Evolutionary conservation across 2,888 invertebrate genomes (phyloP), one percentile per base, ranked within the genome.

Genomic region (Camponotus fellah): DNA sequence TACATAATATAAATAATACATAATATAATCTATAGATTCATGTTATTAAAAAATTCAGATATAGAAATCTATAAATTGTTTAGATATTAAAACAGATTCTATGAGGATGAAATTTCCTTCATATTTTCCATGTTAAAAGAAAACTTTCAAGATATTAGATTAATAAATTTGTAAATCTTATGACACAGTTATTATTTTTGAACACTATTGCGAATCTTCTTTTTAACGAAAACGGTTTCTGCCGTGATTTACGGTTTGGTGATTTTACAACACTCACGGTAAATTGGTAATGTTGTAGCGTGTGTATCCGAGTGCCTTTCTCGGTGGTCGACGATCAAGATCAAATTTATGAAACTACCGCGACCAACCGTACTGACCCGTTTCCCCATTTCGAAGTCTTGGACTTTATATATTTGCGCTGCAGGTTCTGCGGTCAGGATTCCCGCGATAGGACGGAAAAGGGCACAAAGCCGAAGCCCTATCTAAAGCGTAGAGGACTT

Each of bases 281-380:
- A 82, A 46, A 82, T 9, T 17, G 49, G 37, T 49, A 80, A 26
- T 34, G 17, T 12, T 21, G 46, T 71, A 12, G 1, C 40, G 69
- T 46, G 34, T 60, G 17, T 58, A 79, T 46, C 46, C 49, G 21
- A 60, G n/a, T 34, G 58, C 26, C 37, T 71, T 60, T 37, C 6
- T 14, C 34, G 8, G 26, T 21, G 37, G 49, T n/a, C 26, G 34
- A 26, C 60, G 53, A 66, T 74, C 60, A 72, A 60, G 68, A 80
- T 83, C n/a, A 46, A 79, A 85, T 85, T 79, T 62, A 72, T 85
- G 83, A 79, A 71, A 79, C 66, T 83, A 77, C 72, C 21, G 64
- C 62, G 68, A 71, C 60, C 58, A 26, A 49, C 53, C 60, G 49
- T 40, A 46, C 60, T 37, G 85, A 74, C 66, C 58, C 14, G 72